Conservation (phyloP, 2,113 vertebrate species). For the Charadrius vociferus region DNA sequence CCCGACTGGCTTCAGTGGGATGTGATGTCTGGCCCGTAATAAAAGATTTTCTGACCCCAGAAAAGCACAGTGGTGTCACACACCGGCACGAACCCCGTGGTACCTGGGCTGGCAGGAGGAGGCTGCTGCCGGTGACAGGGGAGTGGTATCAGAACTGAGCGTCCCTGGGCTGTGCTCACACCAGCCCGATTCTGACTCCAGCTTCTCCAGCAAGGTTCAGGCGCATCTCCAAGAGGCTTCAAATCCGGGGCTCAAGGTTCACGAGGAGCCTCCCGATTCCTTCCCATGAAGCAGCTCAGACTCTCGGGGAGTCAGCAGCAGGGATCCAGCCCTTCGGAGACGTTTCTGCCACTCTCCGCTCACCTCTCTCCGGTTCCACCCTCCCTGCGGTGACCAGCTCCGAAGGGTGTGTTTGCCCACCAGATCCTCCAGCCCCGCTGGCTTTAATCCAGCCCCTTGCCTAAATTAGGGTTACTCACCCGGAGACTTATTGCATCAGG, state of each 20-base stretch:
- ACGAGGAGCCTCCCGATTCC: not conserved
- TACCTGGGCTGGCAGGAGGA: not conserved
- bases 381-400: not conserved
- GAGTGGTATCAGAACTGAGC: not conserved
- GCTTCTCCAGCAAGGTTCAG: not conserved
- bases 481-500: not conserved
- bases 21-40: not conserved
- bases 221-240: not conserved
- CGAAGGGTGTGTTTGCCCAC: not conserved
- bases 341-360: not conserved
- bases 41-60: not conserved
- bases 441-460: not conserved
- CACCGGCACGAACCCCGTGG: fast-evolving
- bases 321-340: not conserved
- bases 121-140: not conserved
- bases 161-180: not conserved
- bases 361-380: not conserved
- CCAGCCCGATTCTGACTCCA: not conserved
- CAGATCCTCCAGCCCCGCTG: not conserved
- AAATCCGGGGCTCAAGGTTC: not conserved
- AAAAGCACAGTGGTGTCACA: not conserved
- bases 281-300: not conserved
- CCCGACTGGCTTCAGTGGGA: fast-evolving
- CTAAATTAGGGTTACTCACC: not conserved
- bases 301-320: not conserved